Evolutionary conservation across 2,888 invertebrate species (phyloP), one percentile per base, ranked within the genome.

Genomic region (Lasioglossum calceatum): DNA sequence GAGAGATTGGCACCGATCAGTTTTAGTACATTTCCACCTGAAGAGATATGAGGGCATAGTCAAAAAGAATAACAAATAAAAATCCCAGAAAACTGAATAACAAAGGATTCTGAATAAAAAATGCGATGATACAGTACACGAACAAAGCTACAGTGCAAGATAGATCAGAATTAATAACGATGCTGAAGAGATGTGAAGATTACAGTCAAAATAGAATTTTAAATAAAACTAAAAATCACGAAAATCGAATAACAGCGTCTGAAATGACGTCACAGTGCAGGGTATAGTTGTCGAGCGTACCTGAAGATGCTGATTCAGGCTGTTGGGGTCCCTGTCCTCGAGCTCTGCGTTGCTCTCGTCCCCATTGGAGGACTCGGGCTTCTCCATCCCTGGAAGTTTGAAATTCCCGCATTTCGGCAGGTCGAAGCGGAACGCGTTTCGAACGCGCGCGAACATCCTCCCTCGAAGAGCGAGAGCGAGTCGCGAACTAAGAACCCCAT

Each of bases 311-410:
- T 96, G 96, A 92, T 97, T 97, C 86, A 97, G 94, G 86, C 96
- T 96, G 91, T 97, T 97, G 0, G 97, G 97, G 93, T 97, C 97
- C 87, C 97, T 95, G 91, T 97, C 97, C 91, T 97, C 97, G 84
- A 97, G 95, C 77, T 97, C 96, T 71, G 96, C 95, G 10, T 94
- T 94, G 67, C 95, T 95, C 78, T 94, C 96, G 67, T 95, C 87
- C 39, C 93, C 95, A 89, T 91, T 95, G 64, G 94, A 94, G 58
- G 95, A 95, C 71, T 91, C 94, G n/a, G 94, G 91, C 88, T 95
- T 95, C 64, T 94, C 94, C 93, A 94, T 94, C 84, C 92, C 93
- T 92, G 93, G 91, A 92, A 93, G 79, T 71, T 89, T 82, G 47
- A 93, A 91, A 87, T 91, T 91, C 32, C 87, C 83, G 79, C 92